Evolutionary conservation across 1,140 invertebrate genomes (phyloP).

Genomic region (Cotesia chilonis): DNA sequence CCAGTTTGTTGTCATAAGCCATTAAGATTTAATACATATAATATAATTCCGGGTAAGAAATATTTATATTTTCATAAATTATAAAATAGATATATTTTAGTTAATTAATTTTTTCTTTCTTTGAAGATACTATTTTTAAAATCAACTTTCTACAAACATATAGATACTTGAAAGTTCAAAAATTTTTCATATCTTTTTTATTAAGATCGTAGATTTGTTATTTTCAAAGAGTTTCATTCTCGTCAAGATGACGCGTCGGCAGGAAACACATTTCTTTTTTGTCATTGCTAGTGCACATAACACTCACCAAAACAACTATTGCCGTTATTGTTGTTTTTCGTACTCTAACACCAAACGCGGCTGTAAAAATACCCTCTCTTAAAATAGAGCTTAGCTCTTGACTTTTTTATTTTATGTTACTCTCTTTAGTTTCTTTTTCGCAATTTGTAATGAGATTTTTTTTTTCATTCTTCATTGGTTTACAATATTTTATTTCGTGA

Average conservation of each 20-base stretch:
- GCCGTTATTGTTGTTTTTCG: slow-evolving; percentile 9
- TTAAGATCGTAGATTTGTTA: background rate
- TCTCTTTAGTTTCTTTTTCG: background rate
- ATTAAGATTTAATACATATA: no score
- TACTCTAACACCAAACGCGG: slow-evolving; percentile 21
- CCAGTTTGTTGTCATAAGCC: no score
- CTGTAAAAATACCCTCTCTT: slow-evolving; percentile 35
- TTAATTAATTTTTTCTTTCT: no score
- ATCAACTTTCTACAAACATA: no score
- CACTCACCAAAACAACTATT: slow-evolving; percentile 4
- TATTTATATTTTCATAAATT: no score
- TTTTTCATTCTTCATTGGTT: slow-evolving; percentile 26
- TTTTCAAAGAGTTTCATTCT: slow-evolving; percentile 5
- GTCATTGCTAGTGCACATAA: background rate
- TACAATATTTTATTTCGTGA: slow-evolving; percentile 5
- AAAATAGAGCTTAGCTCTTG: slow-evolving; percentile 32
- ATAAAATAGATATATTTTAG: no score
- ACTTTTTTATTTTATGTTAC: background rate
- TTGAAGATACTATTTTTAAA: no score
- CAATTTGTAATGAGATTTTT: background rate
- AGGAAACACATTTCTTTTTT: slow-evolving; percentile 12
- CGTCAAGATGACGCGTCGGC: slow-evolving; percentile 13
- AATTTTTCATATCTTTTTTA: background rate
- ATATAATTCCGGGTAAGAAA: no score
- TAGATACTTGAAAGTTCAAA: no score